Conservation (phyloP, 2,888 invertebrate genomes). For the Neoitamus cyanurus region DNA sequence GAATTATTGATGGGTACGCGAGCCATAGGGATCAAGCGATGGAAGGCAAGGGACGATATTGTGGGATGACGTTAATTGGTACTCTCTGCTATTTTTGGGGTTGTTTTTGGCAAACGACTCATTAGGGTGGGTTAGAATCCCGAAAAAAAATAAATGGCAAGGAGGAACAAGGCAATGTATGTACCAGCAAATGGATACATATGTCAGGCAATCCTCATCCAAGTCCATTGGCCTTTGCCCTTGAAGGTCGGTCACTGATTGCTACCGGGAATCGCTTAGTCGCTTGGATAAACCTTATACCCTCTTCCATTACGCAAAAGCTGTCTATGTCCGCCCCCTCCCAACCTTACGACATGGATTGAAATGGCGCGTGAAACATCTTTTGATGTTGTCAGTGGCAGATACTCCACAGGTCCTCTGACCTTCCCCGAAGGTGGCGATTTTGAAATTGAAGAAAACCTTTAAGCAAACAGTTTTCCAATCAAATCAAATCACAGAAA, state of each 20-base stretch:
- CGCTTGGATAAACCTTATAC: background rate
- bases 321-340: background rate
- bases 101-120: background rate
- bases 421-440: too few relatives aligned
- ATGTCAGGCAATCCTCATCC: background rate
- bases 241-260: background rate
- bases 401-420: background rate
- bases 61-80: background rate
- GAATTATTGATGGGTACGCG: background rate
- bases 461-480: background rate
- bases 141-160: background rate
- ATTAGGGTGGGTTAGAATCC: background rate
- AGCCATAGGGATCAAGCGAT: background rate
- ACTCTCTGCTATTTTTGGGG: background rate
- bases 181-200: background rate
- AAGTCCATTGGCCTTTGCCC: background rate
- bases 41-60: background rate
- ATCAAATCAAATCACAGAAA: background rate
- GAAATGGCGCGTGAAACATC: background rate
- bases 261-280: background rate
- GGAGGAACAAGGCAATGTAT: background rate
- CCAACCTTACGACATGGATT: background rate
- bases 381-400: background rate
- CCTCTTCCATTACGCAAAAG: background rate
- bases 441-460: too few relatives aligned